Base-by-base conservation (phyloP, 2,113 vertebrate genomes). In the Bettongia penicillata region DNA sequence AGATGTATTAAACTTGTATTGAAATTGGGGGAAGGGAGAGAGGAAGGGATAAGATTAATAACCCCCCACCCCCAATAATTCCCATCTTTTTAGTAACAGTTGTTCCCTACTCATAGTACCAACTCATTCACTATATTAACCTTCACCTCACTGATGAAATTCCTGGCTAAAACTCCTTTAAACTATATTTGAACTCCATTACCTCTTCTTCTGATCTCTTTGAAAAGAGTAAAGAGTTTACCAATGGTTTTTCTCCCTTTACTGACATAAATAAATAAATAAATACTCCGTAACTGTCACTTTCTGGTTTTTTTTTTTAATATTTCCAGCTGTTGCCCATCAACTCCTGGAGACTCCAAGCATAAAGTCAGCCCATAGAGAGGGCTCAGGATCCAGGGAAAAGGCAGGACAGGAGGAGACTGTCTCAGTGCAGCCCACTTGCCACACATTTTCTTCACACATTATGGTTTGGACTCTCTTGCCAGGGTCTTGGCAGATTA, bases 271-370 rank as follows among this genome's bases (percentile, higher is more conserved):
- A 91, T 61, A 48, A 48, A 52, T 11, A 48, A 8, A 53, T n/a
- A 89, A 96, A 89, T 92, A 93, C 94, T 10, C 77, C 48, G 37
- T 12, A 25, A 31, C 89, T 52, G 93, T 89, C 89, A 4, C 77
- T 95, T 92, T 49, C 93, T 57, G 0, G 12, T n/a, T 50, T 23
- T 57, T 68, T 37, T 68, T 61, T 61, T 68, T 68, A 16, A 93
- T 92, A 51, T 91, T 90, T 90, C 68, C 91, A 97, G 95, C 93
- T 97, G 93, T 51, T 94, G 53, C 55, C 91, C 77, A 51, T 94
- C 92, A 94, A 24, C 43, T 93, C 91, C 51, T 50, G 51, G 57
- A 95, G 91, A 91, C 52, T 93, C 55, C 4, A 11, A 22, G 53
- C 51, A 25, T 90, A n/a, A 28, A 28, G 26, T n/a, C 11, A 25